Evolutionary conservation across 2,797 vertebrate genomes (phyloP), one percentile per base, ranked within the genome.

Genomic region (Melanitta fusca): DNA sequence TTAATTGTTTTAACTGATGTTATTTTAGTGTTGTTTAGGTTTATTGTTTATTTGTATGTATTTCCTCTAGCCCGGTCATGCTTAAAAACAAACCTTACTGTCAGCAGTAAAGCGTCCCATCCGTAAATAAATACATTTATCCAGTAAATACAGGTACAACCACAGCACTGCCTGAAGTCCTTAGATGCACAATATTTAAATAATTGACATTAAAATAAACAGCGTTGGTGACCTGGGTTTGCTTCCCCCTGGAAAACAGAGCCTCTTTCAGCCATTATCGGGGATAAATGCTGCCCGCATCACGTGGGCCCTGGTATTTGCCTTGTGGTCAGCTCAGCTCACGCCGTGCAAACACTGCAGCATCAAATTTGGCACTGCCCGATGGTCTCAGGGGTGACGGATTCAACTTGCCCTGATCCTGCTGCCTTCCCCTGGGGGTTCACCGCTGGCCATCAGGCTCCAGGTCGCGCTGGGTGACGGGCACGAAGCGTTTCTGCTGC

Each of bases 21-120:
- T 98, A 98, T 98, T 98, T 98, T 97, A 93, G 97, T 96, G 97
- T 95, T 97, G 94, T 97, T 97, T 97, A 97, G 97, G 97, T 97
- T 97, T 98, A 97, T 91, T 97, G 97, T 97, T 98, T 98, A 97
- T 98, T 98, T 97, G 97, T 93, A 90, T 98, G 97, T 93, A 91
- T 98, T 98, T 98, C 98, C 98, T 98, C 94, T 95, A 60, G 74
- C 53, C 47, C 6, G 93, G 94, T 95, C 96, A 95, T 73, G 85
- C 95, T 97, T 91, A 95, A 96, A 94, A 95, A 92, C 88, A 95
- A 54, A 82, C 77, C 77, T 56, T 49, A 49, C 78, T 89, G 88
- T 96, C 94, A 80, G 78, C 58, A 71, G 66, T 45, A 82, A 90
- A 80, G 81, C 10, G 64, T 78, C 72, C 68, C 85, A 96, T 94